A percentile compares a stretch with the other conserved stretches of the same genome.
These are phyloP conservation scores for Belonocnema kinseyi DNA, from an alignment of 1,140 invertebrate genomes.

Conservation along the genomic window DNA sequence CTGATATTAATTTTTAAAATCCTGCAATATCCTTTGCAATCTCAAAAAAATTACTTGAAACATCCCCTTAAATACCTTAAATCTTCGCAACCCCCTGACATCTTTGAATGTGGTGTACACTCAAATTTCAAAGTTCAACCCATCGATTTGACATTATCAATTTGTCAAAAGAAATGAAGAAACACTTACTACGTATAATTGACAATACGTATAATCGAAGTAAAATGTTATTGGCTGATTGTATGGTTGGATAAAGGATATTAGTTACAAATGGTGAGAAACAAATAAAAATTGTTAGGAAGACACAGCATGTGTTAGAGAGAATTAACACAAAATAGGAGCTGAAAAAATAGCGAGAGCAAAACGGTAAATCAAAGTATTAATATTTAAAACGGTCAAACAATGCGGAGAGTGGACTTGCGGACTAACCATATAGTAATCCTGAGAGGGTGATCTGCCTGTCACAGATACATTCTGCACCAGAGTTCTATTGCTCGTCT, in stretches of 20 bases:
- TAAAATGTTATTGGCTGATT: too few relatives aligned
- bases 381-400: conserved; percentile 76
- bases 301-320: conserved; percentile 31
- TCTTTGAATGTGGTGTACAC: too few relatives aligned
- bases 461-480: conserved; percentile 78
- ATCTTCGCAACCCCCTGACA: too few relatives aligned
- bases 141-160: too few relatives aligned
- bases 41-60: too few relatives aligned
- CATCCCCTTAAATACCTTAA: too few relatives aligned
- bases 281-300: conserved; percentile 43
- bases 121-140: too few relatives aligned
- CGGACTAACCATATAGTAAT: conserved; percentile 77
- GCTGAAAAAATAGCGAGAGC: conserved; percentile 42
- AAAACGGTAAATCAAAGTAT: conserved; percentile 58
- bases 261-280: conserved; percentile 30
- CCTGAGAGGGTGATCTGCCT: conserved; percentile 77
- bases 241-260: background rate
- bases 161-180: too few relatives aligned
- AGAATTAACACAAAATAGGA: conserved; percentile 31
- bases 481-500: conserved; percentile 77
- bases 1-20: too few relatives aligned
- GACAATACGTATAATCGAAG: too few relatives aligned
- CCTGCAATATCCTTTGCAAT: too few relatives aligned
- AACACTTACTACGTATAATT: too few relatives aligned
- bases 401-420: conserved; percentile 75